A percentile compares a stretch with the other conserved stretches of the same genome.
These are phyloP conservation scores for Archips crataeganus DNA, from an alignment of 2,888 invertebrate species.

Conservation along the genomic window DNA sequence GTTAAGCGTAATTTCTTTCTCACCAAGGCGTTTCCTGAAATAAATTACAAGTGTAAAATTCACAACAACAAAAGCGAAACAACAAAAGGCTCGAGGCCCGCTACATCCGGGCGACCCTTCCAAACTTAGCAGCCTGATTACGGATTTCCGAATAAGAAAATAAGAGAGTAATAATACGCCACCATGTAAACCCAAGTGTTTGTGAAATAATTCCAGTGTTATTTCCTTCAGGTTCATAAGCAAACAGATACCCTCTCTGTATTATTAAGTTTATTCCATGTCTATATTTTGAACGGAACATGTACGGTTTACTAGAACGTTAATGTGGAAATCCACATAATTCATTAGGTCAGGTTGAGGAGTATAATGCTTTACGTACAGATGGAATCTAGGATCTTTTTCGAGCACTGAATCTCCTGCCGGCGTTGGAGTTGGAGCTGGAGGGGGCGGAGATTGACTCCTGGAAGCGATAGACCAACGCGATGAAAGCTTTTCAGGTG, in stretches of 20 bases:
- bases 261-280: slow-evolving; percentile 48
- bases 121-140: slow-evolving; percentile 85
- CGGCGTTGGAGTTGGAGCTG: slow-evolving; percentile 58
- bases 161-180: slow-evolving; percentile 72
- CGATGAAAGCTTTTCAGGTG: slow-evolving; percentile 50
- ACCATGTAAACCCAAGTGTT: slow-evolving; percentile 65
- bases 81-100: slow-evolving; percentile 85
- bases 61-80: slow-evolving; percentile 84
- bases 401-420: slow-evolving; percentile 47
- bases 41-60: slow-evolving; percentile 86
- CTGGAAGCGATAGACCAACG: slow-evolving; percentile 32
- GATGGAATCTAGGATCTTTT: slow-evolving; percentile 73
- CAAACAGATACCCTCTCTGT: slow-evolving; percentile 14
- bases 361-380: slow-evolving; percentile 74
- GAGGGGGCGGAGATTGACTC: slow-evolving; percentile 52
- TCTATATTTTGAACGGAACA: slow-evolving; percentile 68
- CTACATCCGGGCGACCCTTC: slow-evolving; percentile 85
- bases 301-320: slow-evolving; percentile 65
- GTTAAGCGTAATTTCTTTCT: slow-evolving; percentile 84
- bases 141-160: slow-evolving; percentile 84
- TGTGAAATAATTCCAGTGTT: slow-evolving; percentile 61
- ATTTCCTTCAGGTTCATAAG: slow-evolving; percentile 52
- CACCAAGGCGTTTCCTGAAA: slow-evolving; percentile 84
- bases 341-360: slow-evolving; percentile 76
- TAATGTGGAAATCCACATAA: slow-evolving; percentile 76